These are phyloP conservation scores for Ophion costatus DNA, from an alignment of 2,888 invertebrate species.

Conservation along the genomic window DNA sequence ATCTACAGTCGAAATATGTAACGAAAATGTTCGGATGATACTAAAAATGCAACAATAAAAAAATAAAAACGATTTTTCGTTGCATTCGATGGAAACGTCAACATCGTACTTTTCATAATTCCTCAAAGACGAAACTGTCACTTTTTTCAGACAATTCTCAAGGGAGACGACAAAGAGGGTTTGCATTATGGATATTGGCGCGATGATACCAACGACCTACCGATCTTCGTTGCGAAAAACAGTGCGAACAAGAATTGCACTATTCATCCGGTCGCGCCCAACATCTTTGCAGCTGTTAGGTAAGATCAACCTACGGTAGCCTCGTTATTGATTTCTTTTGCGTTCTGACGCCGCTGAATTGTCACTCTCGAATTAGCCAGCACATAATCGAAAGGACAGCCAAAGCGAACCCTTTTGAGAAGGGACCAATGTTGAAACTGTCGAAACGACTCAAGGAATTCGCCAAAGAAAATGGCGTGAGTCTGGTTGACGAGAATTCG, in stretches of 20 bases:
- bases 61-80: too few relatives aligned
- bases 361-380: constrained; percentile 77
- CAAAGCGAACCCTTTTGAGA: constrained; percentile 87
- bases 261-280: constrained; percentile 90
- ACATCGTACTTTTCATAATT: background rate
- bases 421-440: constrained; percentile 86
- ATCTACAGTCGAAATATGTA: too few relatives aligned
- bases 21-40: too few relatives aligned
- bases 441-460: constrained; percentile 87
- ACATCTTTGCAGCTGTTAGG: constrained; percentile 92
- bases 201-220: constrained; percentile 90
- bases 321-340: background rate
- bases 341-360: background rate
- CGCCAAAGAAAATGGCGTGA: constrained; percentile 86
- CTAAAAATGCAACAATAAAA: too few relatives aligned
- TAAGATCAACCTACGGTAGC: constrained; percentile 81
- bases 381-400: constrained; percentile 85
- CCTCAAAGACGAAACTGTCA: background rate
- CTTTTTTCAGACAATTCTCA: constrained; percentile 87
- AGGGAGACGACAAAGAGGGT: constrained; percentile 88
- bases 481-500: constrained; percentile 85
- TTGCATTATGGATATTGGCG: constrained; percentile 96
- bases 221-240: constrained; percentile 92
- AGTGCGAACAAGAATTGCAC: constrained; percentile 88
- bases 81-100: too few relatives aligned